phyloP scores from a whole-genome alignment of 2,888 invertebrate genomes.

The Oscheius sp. region DNA sequence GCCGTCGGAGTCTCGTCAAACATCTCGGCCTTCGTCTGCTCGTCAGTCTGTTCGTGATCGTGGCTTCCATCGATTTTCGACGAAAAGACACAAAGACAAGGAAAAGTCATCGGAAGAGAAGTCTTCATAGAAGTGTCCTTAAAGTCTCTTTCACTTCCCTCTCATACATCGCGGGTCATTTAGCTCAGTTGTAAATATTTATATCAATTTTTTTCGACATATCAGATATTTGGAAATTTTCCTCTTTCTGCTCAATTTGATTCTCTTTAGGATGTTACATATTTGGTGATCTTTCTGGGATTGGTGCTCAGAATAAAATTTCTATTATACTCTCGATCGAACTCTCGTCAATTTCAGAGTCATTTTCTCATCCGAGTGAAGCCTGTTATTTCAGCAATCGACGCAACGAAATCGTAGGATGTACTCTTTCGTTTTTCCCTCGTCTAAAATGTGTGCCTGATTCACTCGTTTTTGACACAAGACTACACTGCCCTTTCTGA shows the following conservation, averaged over 20 bases:
- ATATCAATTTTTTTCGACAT: slow-evolving; percentile 14
- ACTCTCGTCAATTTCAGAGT: too few relatives aligned
- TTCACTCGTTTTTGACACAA: too few relatives aligned
- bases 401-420: too few relatives aligned
- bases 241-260: not conserved
- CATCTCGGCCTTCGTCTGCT: slow-evolving; percentile 44
- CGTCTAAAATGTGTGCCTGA: too few relatives aligned
- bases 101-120: slow-evolving; percentile 21
- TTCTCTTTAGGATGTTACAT: not conserved
- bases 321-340: not conserved
- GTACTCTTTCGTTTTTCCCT: too few relatives aligned
- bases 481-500: too few relatives aligned
- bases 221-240: slow-evolving; percentile 11
- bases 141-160: not conserved
- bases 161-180: slow-evolving; percentile 1
- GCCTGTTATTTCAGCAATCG: too few relatives aligned
- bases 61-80: slow-evolving; percentile 55
- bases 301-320: slow-evolving; percentile 11
- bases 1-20: slow-evolving; percentile 30
- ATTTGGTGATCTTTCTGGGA: slow-evolving; percentile 4
- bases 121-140: not conserved
- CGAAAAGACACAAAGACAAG: slow-evolving; percentile 7
- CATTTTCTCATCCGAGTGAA: too few relatives aligned
- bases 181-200: slow-evolving; percentile 20
- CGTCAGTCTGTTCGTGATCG: slow-evolving; percentile 49